Evolutionary conservation across 1,140 invertebrate species (phyloP).

Genomic region (Mercenaria mercenaria): DNA sequence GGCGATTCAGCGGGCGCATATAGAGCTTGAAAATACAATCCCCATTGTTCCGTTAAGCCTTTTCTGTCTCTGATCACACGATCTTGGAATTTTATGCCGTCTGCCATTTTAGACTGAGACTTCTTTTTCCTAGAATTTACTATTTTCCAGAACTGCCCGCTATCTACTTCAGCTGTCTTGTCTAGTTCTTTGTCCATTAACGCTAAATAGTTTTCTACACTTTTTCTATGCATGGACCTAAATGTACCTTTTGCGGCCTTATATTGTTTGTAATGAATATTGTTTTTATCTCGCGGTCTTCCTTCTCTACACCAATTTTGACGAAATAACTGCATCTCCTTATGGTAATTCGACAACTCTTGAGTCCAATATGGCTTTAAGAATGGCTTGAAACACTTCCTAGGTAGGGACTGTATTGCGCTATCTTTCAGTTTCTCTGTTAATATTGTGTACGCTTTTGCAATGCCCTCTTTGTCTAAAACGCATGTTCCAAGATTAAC

Average conservation of each 20-base stretch:
- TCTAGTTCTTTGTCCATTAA: no score
- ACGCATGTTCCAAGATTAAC: no score
- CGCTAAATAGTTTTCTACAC: no score
- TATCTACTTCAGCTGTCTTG: no score
- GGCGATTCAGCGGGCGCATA: no score
- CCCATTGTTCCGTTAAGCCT: no score
- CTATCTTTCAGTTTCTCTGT: neutral
- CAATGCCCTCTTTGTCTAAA: neutral
- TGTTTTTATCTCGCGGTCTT: neutral
- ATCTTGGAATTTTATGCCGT: neutral
- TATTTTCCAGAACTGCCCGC: no score
- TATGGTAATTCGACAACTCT: neutral
- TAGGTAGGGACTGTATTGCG: neutral
- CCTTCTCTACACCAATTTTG: neutral
- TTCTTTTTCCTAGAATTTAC: no score
- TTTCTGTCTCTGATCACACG: no score
- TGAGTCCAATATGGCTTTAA: slow-evolving; percentile 9
- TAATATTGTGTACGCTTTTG: neutral
- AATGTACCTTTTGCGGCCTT: neutral
- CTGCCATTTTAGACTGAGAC: neutral
- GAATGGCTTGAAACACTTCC: neutral
- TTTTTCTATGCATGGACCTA: no score
- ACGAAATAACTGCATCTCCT: neutral
- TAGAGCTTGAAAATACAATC: neutral
- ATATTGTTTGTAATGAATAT: no score